Base-by-base conservation (phyloP, 2,888 invertebrate species). In the Epirrhoe alternata region DNA sequence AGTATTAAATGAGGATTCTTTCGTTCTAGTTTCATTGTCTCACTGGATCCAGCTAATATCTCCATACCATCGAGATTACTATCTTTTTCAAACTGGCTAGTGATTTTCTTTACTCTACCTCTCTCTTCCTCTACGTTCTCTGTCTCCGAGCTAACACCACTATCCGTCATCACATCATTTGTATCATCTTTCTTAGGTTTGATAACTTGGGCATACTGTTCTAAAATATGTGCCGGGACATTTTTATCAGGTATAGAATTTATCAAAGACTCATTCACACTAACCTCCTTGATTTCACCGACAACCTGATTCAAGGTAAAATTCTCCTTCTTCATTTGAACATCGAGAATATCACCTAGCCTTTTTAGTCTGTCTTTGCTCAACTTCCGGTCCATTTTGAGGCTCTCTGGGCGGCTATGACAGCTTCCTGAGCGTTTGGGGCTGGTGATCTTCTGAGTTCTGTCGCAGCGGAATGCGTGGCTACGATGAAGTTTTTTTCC, bases 381-480 rank as follows among this genome's bases (percentile, higher is more conserved):
- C 0, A 93, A 73, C 63, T 85, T 90, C 33, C 88, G 82, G 16
- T 86, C 87, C 85, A 86, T 89, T 84, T 87, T 91, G 71, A 85
- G 84, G 12, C 86, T 86, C 77, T 92, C 92, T 0, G 90, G 86
- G 14, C 90, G 79, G 14, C 91, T 88, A 73, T 89, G 86, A 65
- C 88, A 89, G 61, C 89, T 88, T 0, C 87, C 89, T 70, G 90
- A 87, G 0, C 93, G 76, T 77, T 92, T 87, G 0, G 90, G 88
- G 42, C 83, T 84, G 33, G 68, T 71, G 5, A 73, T 17, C 69
- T 89, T 89, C 71, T 92, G 89, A 49, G 85, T 90, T 30, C 91
- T 83, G 54, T 94, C 94, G 70, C 94, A 94, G 1, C 95, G 86
- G 71, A 95, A 95, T 0, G 95, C 95, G 73, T 94, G 95, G 61